These are phyloP conservation scores for Betta splendens DNA, from an alignment of 2,797 vertebrate genomes.

Conservation along the genomic window DNA sequence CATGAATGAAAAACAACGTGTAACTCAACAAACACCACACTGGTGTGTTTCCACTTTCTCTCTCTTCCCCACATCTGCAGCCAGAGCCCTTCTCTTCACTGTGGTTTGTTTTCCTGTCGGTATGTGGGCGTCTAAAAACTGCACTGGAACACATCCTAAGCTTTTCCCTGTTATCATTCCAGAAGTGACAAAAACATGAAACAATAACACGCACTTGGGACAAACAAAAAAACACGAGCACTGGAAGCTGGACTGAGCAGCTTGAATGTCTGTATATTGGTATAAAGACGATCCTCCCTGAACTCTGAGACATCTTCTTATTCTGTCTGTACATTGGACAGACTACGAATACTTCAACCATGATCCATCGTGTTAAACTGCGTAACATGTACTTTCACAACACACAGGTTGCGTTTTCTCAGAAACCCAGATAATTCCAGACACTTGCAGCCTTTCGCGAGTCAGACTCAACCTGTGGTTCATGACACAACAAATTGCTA, in stretches of 20 bases:
- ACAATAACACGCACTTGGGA: constrained; percentile 63
- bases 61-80: constrained; percentile 45
- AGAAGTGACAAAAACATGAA: constrained; percentile 73
- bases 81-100: constrained; percentile 22
- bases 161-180: constrained; percentile 73
- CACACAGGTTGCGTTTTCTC: constrained; percentile 5
- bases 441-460: constrained; percentile 66
- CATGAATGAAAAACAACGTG: constrained; percentile 24
- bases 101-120: constrained; percentile 58
- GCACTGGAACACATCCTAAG: constrained; percentile 54
- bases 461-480: constrained; percentile 75
- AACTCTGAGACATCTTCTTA: constrained; percentile 19
- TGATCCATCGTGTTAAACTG: no score
- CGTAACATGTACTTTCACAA: no score
- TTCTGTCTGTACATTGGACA: no score
- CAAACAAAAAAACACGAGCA: constrained; percentile 63
- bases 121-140: constrained; percentile 52
- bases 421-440: constrained; percentile 49
- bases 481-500: constrained; percentile 79
- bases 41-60: constrained; percentile 23
- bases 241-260: constrained; percentile 19
- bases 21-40: constrained; percentile 36
- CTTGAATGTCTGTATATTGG: background rate
- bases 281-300: background rate
- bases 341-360: no score